Percentiles rank a stretch among this genome's conserved stretches.
phyloP scores from a whole-genome alignment of 1,140 invertebrate genomes.

The Metopolophium dirhodum region DNA sequence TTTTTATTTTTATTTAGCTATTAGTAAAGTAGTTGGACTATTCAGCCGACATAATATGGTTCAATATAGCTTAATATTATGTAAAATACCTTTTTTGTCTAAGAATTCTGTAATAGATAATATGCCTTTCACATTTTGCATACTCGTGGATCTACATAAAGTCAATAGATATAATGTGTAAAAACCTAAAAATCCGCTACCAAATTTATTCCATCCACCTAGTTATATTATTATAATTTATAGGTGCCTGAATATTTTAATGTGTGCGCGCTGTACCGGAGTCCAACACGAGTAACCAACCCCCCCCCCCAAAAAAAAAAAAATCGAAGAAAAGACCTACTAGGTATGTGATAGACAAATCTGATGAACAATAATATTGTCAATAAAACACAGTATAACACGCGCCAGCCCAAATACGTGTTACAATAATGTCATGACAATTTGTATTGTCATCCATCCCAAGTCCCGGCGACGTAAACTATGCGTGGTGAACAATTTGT shows the following conservation, averaged over 20 bases:
- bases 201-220: too few species aligned
- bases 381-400: background rate
- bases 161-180: too few species aligned
- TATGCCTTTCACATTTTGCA: too few species aligned
- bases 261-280: too few species aligned
- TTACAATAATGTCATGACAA: background rate
- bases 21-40: too few species aligned
- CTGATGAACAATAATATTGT: background rate
- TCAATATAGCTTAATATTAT: too few species aligned
- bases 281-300: background rate
- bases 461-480: background rate
- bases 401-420: background rate
- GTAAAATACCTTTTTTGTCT: too few species aligned
- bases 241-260: background rate
- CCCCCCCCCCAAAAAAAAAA: background rate
- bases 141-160: too few species aligned
- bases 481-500: background rate
- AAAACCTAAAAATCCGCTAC: too few species aligned
- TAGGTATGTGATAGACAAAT: background rate
- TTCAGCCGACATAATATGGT: too few species aligned
- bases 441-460: background rate
- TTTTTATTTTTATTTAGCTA: too few species aligned
- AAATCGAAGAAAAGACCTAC: background rate
- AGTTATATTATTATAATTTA: background rate
- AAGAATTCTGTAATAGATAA: too few species aligned